Evolutionary conservation across 2,888 invertebrate genomes (phyloP).

Genomic region (Leucophenga maculata): DNA sequence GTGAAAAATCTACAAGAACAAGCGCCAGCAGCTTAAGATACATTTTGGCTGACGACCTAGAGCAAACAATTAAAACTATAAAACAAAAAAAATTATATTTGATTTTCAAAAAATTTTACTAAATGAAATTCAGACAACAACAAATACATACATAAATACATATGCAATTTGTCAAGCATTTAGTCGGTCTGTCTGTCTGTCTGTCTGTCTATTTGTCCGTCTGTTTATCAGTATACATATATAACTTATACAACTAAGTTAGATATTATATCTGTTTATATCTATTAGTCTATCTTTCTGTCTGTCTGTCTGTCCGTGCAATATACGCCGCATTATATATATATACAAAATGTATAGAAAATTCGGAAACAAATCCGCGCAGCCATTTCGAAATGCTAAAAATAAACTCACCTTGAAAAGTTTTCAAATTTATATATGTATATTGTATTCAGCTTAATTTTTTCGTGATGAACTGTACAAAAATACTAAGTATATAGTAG

Average conservation of each 20-base stretch:
- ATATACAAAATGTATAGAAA: conserved; percentile 32
- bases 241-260: neutral
- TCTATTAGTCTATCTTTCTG: conserved; percentile 29
- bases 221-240: neutral
- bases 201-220: neutral
- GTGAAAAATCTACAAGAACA: neutral
- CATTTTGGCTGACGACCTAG: no score
- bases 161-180: conserved; percentile 53
- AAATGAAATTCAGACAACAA: conserved; percentile 20
- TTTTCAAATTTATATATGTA: conserved; percentile 60
- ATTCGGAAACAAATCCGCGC: conserved; percentile 60
- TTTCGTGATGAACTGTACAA: conserved; percentile 29
- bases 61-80: no score
- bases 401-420: conserved; percentile 73
- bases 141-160: conserved; percentile 34
- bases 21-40: neutral
- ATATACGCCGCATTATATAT: conserved; percentile 17
- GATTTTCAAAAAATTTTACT: no score
- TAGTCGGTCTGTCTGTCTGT: conserved; percentile 25
- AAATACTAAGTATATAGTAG: conserved; percentile 14
- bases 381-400: conserved; percentile 69
- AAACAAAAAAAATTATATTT: no score
- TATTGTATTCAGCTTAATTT: conserved; percentile 44
- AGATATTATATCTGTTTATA: conserved; percentile 35
- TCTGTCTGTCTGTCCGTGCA: conserved; percentile 4